Evolutionary conservation across 2,888 invertebrate genomes (phyloP).

Genomic region (Drosophila phalerata): DNA sequence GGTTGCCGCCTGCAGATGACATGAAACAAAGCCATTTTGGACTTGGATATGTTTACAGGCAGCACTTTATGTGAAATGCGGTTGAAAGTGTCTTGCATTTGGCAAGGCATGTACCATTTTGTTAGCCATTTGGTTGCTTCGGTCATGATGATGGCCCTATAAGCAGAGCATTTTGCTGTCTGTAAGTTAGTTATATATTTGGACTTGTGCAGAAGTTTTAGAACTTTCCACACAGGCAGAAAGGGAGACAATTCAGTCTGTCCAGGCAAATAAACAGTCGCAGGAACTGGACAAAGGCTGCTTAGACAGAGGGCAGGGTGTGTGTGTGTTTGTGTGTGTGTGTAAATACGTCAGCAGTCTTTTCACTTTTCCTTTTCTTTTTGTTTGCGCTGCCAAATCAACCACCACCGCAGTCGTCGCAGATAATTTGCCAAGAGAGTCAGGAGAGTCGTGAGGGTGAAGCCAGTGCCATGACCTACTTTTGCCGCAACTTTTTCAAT

Average conservation of each 20-base stretch:
- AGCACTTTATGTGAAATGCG: slow-evolving; percentile 7
- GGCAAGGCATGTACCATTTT: slow-evolving; percentile 11
- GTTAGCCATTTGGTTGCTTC: slow-evolving; percentile 34
- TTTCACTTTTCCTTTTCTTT: slow-evolving; percentile 60
- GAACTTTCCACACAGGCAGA: slow-evolving; percentile 19
- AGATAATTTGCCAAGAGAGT: slow-evolving; percentile 73
- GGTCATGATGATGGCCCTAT: slow-evolving; percentile 46
- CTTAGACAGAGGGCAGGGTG: slow-evolving; percentile 21
- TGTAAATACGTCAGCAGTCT: slow-evolving; percentile 71
- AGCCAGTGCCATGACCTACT: slow-evolving; percentile 73
- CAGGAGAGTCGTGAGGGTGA: slow-evolving; percentile 31
- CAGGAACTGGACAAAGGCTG: slow-evolving; percentile 45
- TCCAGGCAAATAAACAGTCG: slow-evolving; percentile 64
- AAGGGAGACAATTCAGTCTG: slow-evolving; percentile 12
- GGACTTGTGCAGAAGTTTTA: slow-evolving; percentile 13
- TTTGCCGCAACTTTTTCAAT: slow-evolving; percentile 73
- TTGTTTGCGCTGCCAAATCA: slow-evolving; percentile 70
- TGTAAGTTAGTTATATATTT: slow-evolving; percentile 46
- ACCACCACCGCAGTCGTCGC: slow-evolving; percentile 62
- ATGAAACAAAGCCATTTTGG: slow-evolving; percentile 53
- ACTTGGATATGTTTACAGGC: slow-evolving; percentile 37
- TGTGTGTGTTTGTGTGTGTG: slow-evolving; percentile 27
- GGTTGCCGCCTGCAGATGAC: slow-evolving; percentile 56
- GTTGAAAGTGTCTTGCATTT: slow-evolving; percentile 51
- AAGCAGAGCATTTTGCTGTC: slow-evolving; percentile 24